Evolutionary conservation across 1,140 invertebrate genomes (phyloP), one percentile per base, ranked within the genome.

Genomic region (Trypoxylus dichotomus): DNA sequence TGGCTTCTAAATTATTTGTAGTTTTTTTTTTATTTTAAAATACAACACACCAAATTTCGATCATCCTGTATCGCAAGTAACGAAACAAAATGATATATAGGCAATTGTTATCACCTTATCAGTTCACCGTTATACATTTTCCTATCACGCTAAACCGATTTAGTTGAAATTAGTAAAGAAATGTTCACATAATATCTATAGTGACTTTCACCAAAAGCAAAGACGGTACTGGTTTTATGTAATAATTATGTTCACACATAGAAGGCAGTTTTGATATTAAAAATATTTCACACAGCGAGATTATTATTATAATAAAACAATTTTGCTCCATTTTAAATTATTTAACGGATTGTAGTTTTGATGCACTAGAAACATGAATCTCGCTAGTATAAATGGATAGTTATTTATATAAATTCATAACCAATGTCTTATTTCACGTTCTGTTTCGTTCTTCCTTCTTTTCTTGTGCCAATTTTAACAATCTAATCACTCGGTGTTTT

Each of bases 201-300:
- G 27, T 37, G 15, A 73, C 71, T 73, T 73, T 73, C 71, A 37
- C 71, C 37, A 37, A 73, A 63, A 63, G 21, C 21, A 63, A 29
- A 73, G 71, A 41, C 25, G 68, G 25, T 71, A 24, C 15, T 5
- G 21, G 5, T 63, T 7, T 73, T 73, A 73, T 37, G 37, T 73
- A 73, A 73, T 37, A 73, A 42, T 32, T 73, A 42, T 73, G 29
- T 73, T 73, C 71, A 73, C 68, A 72, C 37, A 73, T 73, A 73
- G 71, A 73, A 73, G 37, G 71, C 7, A 37, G 71, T 32, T 73
- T 73, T 37, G 29, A 73, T 73, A 37, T 73, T 37, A 73, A 68
- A 68, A 27, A 25, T 68, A n/a, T 19, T 63, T 63, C 60, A 63
- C 60, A 63, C 3, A 63, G 19, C 60, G 6, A 7, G 3, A 58